phyloP scores from a whole-genome alignment of 1,140 invertebrate species.

The Meloidogyne exigua region DNA sequence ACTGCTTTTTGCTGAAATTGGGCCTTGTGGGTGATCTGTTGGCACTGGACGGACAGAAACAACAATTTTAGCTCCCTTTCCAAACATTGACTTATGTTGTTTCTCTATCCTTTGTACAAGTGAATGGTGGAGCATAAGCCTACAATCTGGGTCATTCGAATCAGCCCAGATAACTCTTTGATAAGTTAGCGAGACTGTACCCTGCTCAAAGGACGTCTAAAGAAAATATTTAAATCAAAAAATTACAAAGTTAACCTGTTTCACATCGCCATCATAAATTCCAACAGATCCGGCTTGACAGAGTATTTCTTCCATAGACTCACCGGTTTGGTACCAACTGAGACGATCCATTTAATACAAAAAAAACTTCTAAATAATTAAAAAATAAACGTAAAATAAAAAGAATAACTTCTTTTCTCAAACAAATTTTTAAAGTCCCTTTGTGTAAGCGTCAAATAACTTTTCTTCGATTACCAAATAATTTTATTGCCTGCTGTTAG shows the following conservation, averaged over 20 bases:
- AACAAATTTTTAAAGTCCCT: background rate
- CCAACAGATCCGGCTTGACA: conserved; percentile 60
- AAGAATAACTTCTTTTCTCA: background rate
- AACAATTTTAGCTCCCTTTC: conserved; percentile 71
- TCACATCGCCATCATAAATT: conserved; percentile 61
- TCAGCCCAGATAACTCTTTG: conserved; percentile 63
- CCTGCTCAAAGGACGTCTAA: conserved; percentile 60
- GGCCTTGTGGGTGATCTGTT: conserved; percentile 37
- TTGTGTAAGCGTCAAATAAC: background rate
- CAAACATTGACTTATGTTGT: conserved; percentile 63
- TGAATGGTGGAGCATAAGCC: conserved; percentile 60
- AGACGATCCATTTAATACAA: conserved; percentile 54
- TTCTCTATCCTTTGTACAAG: conserved; percentile 58
- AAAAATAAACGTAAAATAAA: background rate
- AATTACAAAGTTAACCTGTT: conserved; percentile 41
- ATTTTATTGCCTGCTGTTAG: background rate
- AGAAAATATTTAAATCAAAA: conserved; percentile 22
- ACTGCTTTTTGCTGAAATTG: conserved; percentile 45
- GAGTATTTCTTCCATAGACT: conserved; percentile 62
- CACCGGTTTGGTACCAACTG: conserved; percentile 58
- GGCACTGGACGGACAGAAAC: conserved; percentile 73
- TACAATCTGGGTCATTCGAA: conserved; percentile 59
- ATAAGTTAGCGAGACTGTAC: conserved; percentile 60
- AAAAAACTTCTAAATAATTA: background rate
- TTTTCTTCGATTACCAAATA: conserved; percentile 1